Base-by-base conservation (phyloP, 2,888 invertebrate species). In the Apamea anceps region DNA sequence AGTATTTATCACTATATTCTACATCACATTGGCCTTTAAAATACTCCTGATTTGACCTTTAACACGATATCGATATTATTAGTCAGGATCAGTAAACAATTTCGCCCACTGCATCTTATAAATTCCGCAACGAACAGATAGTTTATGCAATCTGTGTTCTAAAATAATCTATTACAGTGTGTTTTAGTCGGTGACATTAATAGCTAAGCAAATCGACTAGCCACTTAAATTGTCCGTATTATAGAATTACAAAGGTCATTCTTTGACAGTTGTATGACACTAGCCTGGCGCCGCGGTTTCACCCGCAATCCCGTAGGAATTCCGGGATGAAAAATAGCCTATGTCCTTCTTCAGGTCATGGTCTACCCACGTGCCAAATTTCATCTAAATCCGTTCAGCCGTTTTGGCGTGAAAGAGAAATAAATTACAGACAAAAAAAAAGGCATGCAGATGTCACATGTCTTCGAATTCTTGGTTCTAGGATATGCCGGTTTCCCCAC, bases 51-150 rank as follows among this genome's bases (percentile, higher is more conserved):
- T n/a, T 10, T 25, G 1, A 85, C 57, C 74, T 85, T 57, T 48
- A 57, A 68, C 86, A 51, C 86, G 15, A 8, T 45, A 45, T 48
- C 45, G 51, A 72, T 85, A 85, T 81, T 80, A 54, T 21, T 85
- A 71, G 42, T n/a, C 28, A 28, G 60, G 18, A 67, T 62, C 73
- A 32, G 60, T 72, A 85, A 85, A 85, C 66, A 45, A 62, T 54
- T 54, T 62, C 72, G 60, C 81, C 81, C 86, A 81, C 86, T 10
- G 37, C 32, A 15, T 25, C 28, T 63, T 37, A 60, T 65, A 74
- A 32, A 74, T 82, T 71, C 45, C 28, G 2, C 72, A 4, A 48
- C 7, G 37, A 62, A 66, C 25, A 32, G 54, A 72, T 32, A 42
- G 25, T 85, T 67, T 72, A 45, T n/a, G 62, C 45, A 42, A 62